These are phyloP conservation scores for Microtus richardsoni DNA, from an alignment of 2,113 vertebrate genomes.

Conservation along the genomic window DNA sequence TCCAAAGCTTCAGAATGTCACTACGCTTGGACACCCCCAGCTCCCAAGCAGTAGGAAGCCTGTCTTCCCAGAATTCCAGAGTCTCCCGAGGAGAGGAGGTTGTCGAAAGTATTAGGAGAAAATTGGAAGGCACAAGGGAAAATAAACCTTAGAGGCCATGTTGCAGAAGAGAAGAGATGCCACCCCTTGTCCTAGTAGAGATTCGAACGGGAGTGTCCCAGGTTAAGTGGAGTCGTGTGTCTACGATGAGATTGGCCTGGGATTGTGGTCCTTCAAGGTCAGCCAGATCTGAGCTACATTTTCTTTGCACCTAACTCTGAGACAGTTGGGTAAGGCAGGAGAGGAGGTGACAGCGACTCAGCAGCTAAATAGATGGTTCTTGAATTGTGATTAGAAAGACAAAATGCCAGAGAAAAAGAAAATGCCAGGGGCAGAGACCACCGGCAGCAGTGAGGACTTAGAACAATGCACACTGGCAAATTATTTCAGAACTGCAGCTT, in stretches of 20 bases:
- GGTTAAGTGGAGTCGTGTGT: neutral
- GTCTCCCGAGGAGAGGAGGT: neutral
- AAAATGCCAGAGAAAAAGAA: slow-evolving; percentile 49
- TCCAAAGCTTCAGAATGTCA: neutral
- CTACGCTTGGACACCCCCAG: neutral
- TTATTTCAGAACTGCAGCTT: neutral
- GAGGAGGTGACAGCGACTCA: neutral
- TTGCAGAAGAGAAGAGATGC: neutral
- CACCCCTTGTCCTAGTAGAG: neutral
- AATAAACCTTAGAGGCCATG: neutral
- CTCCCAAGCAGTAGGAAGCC: neutral
- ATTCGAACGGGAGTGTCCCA: neutral
- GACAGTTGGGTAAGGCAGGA: neutral
- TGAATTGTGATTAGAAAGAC: slow-evolving; percentile 40
- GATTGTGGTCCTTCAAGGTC: neutral
- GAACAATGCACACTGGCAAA: neutral
- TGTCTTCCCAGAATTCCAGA: neutral
- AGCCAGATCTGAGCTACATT: neutral
- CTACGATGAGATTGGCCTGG: neutral
- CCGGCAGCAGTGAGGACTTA: neutral
- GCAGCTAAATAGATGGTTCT: neutral
- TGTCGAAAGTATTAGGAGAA: neutral
- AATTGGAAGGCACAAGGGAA: neutral
- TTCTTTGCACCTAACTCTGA: neutral
- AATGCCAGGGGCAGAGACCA: slow-evolving; percentile 45